These are phyloP conservation scores for Perca fluviatilis DNA, from an alignment of 2,113 vertebrate genomes.

Conservation along the genomic window DNA sequence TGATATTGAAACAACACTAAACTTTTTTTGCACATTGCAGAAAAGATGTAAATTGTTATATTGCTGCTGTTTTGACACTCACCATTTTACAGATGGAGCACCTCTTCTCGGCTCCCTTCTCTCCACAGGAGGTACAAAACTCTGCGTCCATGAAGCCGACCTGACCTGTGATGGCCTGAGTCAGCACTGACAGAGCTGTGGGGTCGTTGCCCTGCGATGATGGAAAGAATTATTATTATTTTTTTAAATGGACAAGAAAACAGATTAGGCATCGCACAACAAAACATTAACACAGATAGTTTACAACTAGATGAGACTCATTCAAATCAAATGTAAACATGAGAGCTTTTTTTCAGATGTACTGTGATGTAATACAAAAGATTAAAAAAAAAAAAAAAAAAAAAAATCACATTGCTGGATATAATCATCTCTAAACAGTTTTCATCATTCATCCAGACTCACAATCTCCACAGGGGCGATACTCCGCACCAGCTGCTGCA, in stretches of 20 bases:
- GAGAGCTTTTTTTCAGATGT: neutral
- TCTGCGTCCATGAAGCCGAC: constrained; percentile 97
- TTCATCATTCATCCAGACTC: constrained; percentile 71
- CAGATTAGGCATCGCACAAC: neutral
- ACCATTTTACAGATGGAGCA: constrained; percentile 98
- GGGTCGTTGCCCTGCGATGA: constrained; percentile 92
- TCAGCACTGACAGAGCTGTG: constrained; percentile 95
- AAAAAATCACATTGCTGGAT: neutral
- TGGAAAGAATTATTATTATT: neutral
- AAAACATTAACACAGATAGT: neutral
- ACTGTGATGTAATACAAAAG: neutral
- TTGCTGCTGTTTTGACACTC: constrained; percentile 31
- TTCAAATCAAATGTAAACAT: neutral
- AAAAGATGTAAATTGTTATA: no score
- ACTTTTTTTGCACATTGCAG: neutral
- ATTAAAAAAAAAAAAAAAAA: no score
- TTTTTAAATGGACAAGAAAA: no score
- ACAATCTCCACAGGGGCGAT: constrained; percentile 98
- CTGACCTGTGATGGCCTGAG: constrained; percentile 97
- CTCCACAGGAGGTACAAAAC: constrained; percentile 96
- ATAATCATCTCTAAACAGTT: neutral
- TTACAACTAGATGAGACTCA: neutral
- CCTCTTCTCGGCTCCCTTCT: constrained; percentile 95
- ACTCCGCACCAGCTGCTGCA: constrained; percentile 97
- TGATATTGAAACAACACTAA: no score